phyloP scores from a whole-genome alignment of 2,113 vertebrate species.

The Cebus imitator region DNA sequence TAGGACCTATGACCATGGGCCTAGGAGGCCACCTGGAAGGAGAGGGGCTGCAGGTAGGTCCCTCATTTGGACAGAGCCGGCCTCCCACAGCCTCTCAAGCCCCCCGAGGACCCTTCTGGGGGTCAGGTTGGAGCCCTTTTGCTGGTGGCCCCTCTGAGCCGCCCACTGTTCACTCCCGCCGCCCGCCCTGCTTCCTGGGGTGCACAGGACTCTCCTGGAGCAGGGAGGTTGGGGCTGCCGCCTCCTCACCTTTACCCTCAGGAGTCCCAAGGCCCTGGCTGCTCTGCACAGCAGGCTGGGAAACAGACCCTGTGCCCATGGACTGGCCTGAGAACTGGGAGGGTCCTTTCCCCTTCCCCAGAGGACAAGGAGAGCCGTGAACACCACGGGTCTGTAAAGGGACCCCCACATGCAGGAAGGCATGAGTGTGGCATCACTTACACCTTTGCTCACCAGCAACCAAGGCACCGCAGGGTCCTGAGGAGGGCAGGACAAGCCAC shows the following conservation, averaged over 20 bases:
- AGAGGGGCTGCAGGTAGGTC: too few species aligned
- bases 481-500: neutral
- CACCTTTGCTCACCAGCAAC: neutral
- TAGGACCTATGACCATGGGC: neutral
- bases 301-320: neutral
- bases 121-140: neutral
- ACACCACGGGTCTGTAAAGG: neutral
- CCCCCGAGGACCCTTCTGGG: neutral
- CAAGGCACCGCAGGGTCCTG: accelerated
- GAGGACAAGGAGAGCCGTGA: neutral
- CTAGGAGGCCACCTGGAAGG: neutral
- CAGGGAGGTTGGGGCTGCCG: neutral
- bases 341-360: neutral
- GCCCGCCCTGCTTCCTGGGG: neutral
- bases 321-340: neutral
- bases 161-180: too few species aligned
- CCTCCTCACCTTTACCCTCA: neutral
- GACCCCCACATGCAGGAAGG: neutral
- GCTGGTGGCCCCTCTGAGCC: neutral
- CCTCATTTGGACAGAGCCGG: neutral
- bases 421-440: neutral
- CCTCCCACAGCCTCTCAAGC: neutral
- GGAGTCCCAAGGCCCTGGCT: too few species aligned
- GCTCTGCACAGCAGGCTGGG: neutral
- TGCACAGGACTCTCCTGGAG: neutral